Percentiles rank a stretch among this genome's conserved stretches.
Evolutionary conservation across 2,888 invertebrate genomes (phyloP).

Genomic region (Caenorhabditis sinica): DNA sequence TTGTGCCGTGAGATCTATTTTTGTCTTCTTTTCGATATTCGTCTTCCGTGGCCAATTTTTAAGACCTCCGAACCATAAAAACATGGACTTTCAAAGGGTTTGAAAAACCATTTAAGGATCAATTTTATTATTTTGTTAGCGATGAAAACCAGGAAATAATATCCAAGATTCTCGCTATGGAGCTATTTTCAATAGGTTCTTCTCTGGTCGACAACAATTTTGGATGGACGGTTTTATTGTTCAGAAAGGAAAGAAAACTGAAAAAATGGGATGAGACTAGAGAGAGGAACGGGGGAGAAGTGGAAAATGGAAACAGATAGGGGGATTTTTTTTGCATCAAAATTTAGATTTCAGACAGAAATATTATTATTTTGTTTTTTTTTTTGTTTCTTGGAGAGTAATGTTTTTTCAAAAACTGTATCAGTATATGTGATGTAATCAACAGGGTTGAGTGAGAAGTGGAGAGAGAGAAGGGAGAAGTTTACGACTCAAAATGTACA

Average conservation of each 20-base stretch:
- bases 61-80: too few relatives aligned
- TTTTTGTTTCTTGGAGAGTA: slow-evolving; percentile 26
- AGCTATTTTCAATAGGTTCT: too few relatives aligned
- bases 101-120: too few relatives aligned
- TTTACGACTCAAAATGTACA: slow-evolving; percentile 55
- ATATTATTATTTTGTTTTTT: slow-evolving; percentile 9
- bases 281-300: slow-evolving; percentile 61
- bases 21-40: too few relatives aligned
- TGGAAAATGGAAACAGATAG: slow-evolving; percentile 9
- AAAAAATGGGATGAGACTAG: slow-evolving; percentile 40
- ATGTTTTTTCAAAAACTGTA: not conserved
- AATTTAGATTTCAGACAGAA: slow-evolving; percentile 5
- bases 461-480: not conserved
- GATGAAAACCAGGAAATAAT: too few relatives aligned
- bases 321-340: slow-evolving; percentile 7
- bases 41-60: too few relatives aligned
- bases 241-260: slow-evolving; percentile 34
- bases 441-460: slow-evolving; percentile 31
- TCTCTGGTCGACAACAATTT: not conserved
- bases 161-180: too few relatives aligned
- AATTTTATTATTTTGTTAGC: too few relatives aligned
- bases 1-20: too few relatives aligned
- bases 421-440: slow-evolving; percentile 55
- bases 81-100: too few relatives aligned
- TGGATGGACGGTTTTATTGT: slow-evolving; percentile 38